A percentile compares a stretch with the other conserved stretches of the same genome.
These are phyloP conservation scores for Carpatolechia fugitivella DNA, from an alignment of 2,888 invertebrate genomes.

Conservation along the genomic window DNA sequence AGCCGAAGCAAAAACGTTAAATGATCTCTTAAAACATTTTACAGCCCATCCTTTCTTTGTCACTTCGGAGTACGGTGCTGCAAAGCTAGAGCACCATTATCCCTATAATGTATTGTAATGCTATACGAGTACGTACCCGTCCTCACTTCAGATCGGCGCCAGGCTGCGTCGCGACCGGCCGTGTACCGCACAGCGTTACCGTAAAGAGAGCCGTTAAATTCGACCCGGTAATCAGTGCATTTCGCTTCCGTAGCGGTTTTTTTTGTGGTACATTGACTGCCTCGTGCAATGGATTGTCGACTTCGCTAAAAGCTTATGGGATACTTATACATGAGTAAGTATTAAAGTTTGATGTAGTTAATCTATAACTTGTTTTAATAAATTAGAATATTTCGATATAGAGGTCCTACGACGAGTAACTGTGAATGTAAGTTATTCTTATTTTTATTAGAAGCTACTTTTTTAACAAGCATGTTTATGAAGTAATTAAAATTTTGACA, in stretches of 20 bases:
- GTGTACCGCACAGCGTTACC: constrained; percentile 23
- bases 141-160: constrained; percentile 35
- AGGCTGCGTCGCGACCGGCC: constrained; percentile 35
- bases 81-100: constrained; percentile 17
- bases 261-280: background rate
- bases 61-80: constrained; percentile 10
- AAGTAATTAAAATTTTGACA: too few species aligned
- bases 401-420: too few species aligned
- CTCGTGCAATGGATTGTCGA: background rate
- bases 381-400: too few species aligned
- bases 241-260: background rate
- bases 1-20: background rate
- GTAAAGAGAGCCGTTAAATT: constrained; percentile 2
- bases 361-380: too few species aligned
- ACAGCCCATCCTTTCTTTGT: constrained; percentile 1
- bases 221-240: background rate
- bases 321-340: background rate
- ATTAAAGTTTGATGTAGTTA: background rate
- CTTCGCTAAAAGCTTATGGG: background rate
- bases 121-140: constrained; percentile 18
- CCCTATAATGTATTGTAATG: constrained; percentile 20
- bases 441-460: too few species aligned
- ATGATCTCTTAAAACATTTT: background rate
- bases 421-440: too few species aligned
- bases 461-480: too few species aligned